These are phyloP conservation scores for Lophotis ruficrista DNA, from an alignment of 2,113 vertebrate genomes.

Conservation along the genomic window DNA sequence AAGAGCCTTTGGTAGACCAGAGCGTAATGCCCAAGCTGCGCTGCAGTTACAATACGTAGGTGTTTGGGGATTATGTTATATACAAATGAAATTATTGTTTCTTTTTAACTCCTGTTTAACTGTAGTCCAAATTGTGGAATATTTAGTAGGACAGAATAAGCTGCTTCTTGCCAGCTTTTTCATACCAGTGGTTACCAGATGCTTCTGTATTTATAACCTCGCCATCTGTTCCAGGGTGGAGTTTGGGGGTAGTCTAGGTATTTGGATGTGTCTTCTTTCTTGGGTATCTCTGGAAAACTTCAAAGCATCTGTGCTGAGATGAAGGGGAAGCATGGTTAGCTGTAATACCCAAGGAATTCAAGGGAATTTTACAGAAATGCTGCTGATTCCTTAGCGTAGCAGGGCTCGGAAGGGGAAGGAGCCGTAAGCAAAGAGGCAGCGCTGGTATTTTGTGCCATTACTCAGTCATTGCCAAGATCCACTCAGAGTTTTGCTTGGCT, in stretches of 20 bases:
- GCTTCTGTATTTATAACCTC: constrained; percentile 20
- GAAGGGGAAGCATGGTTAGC: neutral
- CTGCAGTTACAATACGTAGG: neutral
- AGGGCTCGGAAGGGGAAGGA: neutral
- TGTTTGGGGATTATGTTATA: neutral
- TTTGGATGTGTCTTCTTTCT: constrained; percentile 29
- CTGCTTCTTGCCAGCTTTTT: constrained; percentile 20
- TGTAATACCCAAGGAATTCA: neutral
- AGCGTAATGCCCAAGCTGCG: neutral
- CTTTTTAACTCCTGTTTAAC: neutral
- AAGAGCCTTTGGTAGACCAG: neutral
- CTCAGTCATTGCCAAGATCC: neutral
- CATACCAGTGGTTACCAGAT: constrained; percentile 46
- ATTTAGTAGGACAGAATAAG: constrained; percentile 35
- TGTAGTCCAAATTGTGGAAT: constrained; percentile 1
- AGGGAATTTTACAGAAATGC: constrained; percentile 11
- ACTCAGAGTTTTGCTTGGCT: neutral
- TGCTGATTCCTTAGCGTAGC: neutral
- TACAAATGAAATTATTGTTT: neutral
- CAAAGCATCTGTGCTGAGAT: neutral
- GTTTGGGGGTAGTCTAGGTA: neutral
- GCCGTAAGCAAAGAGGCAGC: neutral
- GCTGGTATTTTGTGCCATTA: neutral
- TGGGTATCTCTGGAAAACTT: constrained; percentile 18
- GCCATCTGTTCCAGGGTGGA: constrained; percentile 40